A percentile compares a stretch with the other conserved stretches of the same genome.
These are phyloP conservation scores for Galeruca laticollis DNA, from an alignment of 2,888 invertebrate species.

Conservation along the genomic window DNA sequence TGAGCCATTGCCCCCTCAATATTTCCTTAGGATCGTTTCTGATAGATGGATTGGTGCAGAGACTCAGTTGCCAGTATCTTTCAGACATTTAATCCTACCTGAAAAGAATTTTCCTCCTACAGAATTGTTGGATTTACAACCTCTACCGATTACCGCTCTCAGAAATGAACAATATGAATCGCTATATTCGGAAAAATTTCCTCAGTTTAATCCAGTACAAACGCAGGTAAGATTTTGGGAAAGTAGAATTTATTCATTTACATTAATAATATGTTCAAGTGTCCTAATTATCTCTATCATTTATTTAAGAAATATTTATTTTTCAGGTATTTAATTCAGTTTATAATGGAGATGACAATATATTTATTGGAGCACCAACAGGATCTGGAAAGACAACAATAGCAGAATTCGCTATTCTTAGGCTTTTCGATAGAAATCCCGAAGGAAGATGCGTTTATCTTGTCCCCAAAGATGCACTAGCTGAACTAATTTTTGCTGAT, in stretches of 20 bases:
- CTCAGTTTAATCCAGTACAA: conserved; percentile 98
- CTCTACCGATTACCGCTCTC: conserved; percentile 93
- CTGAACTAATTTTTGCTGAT: conserved; percentile 89
- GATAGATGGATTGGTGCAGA: conserved; percentile 96
- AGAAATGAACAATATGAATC: conserved; percentile 88
- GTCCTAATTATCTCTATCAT: background rate
- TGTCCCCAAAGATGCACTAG: conserved; percentile 91
- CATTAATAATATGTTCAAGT: background rate
- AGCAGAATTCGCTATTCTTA: conserved; percentile 94
- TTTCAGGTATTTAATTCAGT: conserved; percentile 85
- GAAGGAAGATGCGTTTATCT: conserved; percentile 93
- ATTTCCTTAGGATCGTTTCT: conserved; percentile 91
- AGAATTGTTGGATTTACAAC: conserved; percentile 95
- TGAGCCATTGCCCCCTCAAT: conserved; percentile 98
- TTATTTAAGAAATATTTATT: conserved; percentile 6
- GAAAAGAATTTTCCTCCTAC: conserved; percentile 99
- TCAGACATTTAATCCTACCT: conserved; percentile 92
- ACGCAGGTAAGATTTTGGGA: conserved; percentile 87
- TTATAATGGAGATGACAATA: conserved; percentile 98
- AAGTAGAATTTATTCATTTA: conserved; percentile 67
- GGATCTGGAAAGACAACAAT: conserved; percentile 95
- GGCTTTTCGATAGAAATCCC: conserved; percentile 81
- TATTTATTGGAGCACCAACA: conserved; percentile 94
- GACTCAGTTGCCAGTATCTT: conserved; percentile 93
- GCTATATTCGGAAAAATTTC: conserved; percentile 87